These are phyloP conservation scores for Dastarcus helophoroides DNA, from an alignment of 2,888 invertebrate species.

Conservation along the genomic window DNA sequence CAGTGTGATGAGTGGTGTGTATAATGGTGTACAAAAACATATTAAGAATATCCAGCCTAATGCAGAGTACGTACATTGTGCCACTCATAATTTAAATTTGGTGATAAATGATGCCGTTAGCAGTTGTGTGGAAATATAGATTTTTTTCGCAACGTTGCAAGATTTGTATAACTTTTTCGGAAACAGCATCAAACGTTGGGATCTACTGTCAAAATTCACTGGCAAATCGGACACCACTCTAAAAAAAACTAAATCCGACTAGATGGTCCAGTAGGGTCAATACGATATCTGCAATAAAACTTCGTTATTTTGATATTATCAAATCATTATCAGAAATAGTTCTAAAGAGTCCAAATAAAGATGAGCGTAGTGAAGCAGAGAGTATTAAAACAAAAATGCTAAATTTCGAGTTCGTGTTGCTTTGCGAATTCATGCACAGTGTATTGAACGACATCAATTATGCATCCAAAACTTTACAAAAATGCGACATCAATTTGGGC, in stretches of 20 bases:
- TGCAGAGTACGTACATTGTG: slow-evolving; percentile 11
- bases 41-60: slow-evolving; percentile 15
- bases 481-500: slow-evolving; percentile 18
- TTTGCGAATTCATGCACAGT: slow-evolving; percentile 5
- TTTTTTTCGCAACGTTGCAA: slow-evolving; percentile 16
- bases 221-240: slow-evolving; percentile 15
- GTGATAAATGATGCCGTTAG: slow-evolving; percentile 12
- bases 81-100: slow-evolving; percentile 15
- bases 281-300: slow-evolving; percentile 13
- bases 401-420: slow-evolving; percentile 6
- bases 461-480: slow-evolving; percentile 11
- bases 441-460: slow-evolving; percentile 4
- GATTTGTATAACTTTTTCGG: slow-evolving; percentile 18
- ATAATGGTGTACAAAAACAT: no score
- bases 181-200: slow-evolving; percentile 22
- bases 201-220: slow-evolving; percentile 19
- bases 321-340: slow-evolving; percentile 17
- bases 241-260: slow-evolving; percentile 21
- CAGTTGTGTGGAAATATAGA: slow-evolving; percentile 11
- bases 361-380: slow-evolving; percentile 6
- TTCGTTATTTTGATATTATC: slow-evolving; percentile 17
- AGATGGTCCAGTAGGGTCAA: slow-evolving; percentile 17
- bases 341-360: slow-evolving; percentile 13
- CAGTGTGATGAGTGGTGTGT: slow-evolving; percentile 22
- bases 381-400: slow-evolving; percentile 10